Base-by-base conservation (phyloP, 2,797 vertebrate genomes). In the Melanotaenia trifasciata region DNA sequence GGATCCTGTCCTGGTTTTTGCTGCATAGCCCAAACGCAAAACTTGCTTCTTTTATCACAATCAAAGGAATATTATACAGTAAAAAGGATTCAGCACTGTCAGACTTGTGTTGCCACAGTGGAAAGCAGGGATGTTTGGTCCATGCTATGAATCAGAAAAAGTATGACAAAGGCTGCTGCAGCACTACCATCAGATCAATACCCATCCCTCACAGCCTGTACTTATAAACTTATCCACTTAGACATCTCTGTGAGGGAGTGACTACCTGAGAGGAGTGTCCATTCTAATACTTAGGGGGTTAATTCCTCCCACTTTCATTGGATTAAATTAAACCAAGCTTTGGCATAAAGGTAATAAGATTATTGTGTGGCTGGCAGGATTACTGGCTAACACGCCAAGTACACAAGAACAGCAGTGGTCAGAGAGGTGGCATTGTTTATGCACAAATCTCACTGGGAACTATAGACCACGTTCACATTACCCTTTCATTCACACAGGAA, bases 41-140 rank as follows among this genome's bases (percentile, higher is more conserved):
- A 83, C 83, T 85, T 81, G 67, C 74, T 82, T 82, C 77, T 86
- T 93, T 88, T 88, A 72, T 90, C 92, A 88, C 93, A 92, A 95
- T 95, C 93, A 95, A 92, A 95, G 84, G 76, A 85, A 67, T 91
- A 90, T 92, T 87, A 87, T 80, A 81, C 79, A 74, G 87, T 83
- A 93, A 95, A 82, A 81, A 14, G 33, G 30, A 74, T 76, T 94
- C 92, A 87, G 90, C 83, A 81, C 85, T 90, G 92, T 93, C 93
- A 91, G 77, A 79, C 74, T 80, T 89, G 84, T 79, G 71, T 88
- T 86, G 73, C 82, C 70, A 80, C 83, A 79, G 80, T 76, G 83
- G 88, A 91, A 72, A 90, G 9, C 67, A 78, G 59, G 83, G 87
- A 51, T 63, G 72, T 81, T 63, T 59, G 20, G 53, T 92, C 53